Conservation (phyloP, 2,113 vertebrate genomes). For the Pogonocichla stellata region DNA sequence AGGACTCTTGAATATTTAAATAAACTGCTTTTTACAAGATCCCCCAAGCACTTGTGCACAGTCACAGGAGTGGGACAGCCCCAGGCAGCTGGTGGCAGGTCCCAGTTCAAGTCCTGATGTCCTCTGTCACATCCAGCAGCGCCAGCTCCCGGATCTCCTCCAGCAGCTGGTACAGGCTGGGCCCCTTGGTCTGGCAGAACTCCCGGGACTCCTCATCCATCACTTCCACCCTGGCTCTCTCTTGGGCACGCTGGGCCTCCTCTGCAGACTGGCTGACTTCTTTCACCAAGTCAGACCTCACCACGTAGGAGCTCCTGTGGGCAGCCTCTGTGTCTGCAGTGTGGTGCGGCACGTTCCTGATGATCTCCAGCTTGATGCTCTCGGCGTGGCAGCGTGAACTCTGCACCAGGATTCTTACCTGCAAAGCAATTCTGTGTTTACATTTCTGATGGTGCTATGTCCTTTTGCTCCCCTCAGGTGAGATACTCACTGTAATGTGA, state of each 20-base stretch:
- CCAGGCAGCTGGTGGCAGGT: too few species aligned
- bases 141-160: constrained; percentile 92
- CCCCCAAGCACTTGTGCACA: not conserved
- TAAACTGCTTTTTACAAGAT: not conserved
- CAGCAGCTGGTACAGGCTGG: constrained; percentile 86
- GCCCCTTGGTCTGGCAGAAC: constrained; percentile 84
- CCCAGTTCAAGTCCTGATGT: not conserved
- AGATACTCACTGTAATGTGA: constrained; percentile 86
- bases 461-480: not conserved
- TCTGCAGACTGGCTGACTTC: constrained; percentile 85
- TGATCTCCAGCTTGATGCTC: constrained; percentile 80
- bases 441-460: not conserved
- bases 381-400: constrained; percentile 81
- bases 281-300: constrained; percentile 78
- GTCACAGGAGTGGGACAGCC: not conserved
- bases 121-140: constrained; percentile 73
- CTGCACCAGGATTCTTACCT: constrained; percentile 87
- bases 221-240: constrained; percentile 33
- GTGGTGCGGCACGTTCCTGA: constrained; percentile 74
- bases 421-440: accelerated
- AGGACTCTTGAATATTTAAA: not conserved
- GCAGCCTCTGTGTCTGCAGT: not conserved
- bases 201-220: constrained; percentile 77
- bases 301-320: not conserved
- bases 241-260: constrained; percentile 79